phyloP scores from a whole-genome alignment of 2,113 vertebrate species.

The Sinocyclocheilus rhinocerous region DNA sequence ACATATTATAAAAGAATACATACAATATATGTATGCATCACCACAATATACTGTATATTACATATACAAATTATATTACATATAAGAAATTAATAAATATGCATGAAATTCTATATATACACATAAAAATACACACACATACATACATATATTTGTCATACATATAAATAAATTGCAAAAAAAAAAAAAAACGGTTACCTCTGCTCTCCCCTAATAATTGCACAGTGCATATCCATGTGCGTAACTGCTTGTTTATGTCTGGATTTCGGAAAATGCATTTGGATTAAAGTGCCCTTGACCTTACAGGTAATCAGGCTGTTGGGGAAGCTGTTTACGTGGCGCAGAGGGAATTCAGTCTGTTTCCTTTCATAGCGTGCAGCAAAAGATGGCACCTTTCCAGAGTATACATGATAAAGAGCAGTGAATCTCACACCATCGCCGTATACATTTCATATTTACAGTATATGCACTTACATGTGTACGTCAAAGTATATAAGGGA shows the following conservation, averaged over 20 bases:
- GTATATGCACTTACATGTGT: background rate
- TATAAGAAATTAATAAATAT: too few species aligned
- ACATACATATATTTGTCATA: too few species aligned
- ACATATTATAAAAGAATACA: too few species aligned
- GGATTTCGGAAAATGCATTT: conserved; percentile 14
- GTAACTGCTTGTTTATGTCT: conserved; percentile 23
- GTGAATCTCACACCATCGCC: background rate
- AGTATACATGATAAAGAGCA: background rate
- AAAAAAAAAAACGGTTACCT: too few species aligned
- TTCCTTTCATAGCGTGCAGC: background rate
- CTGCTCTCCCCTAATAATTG: background rate
- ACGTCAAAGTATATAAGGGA: background rate
- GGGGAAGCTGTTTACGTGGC: background rate
- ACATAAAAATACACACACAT: too few species aligned
- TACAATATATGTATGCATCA: too few species aligned
- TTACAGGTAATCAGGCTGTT: conserved; percentile 23
- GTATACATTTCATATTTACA: background rate
- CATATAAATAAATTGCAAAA: too few species aligned
- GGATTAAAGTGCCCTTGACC: conserved; percentile 22
- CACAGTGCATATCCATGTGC: background rate
- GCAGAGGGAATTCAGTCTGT: conserved; percentile 6
- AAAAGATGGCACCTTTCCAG: conserved; percentile 18
- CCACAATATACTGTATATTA: too few species aligned
- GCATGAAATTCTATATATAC: too few species aligned
- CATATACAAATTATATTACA: too few species aligned